Evolutionary conservation across 2,888 invertebrate genomes (phyloP).

Genomic region (Ethmia dodecea): DNA sequence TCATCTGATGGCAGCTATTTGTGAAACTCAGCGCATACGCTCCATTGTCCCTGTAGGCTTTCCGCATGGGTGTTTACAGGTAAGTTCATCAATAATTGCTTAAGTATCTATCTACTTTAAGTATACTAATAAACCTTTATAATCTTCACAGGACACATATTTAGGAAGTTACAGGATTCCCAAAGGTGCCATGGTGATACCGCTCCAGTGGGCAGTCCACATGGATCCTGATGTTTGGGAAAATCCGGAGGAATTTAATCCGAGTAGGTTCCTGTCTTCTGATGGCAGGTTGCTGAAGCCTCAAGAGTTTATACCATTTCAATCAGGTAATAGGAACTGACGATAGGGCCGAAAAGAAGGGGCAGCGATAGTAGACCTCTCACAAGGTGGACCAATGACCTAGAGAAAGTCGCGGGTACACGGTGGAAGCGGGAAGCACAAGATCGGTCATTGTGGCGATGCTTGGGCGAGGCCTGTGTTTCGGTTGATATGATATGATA

Average conservation of each 20-base stretch:
- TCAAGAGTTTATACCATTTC: slow-evolving; percentile 88
- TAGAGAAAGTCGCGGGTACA: too few species aligned
- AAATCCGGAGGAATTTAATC: slow-evolving; percentile 82
- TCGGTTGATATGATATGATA: too few species aligned
- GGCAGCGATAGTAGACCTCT: too few species aligned
- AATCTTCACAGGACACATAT: slow-evolving; percentile 63
- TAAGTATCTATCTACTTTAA: neutral
- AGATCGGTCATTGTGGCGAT: too few species aligned
- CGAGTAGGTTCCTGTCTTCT: slow-evolving; percentile 81
- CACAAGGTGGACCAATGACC: too few species aligned
- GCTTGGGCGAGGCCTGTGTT: too few species aligned
- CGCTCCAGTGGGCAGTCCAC: slow-evolving; percentile 89
- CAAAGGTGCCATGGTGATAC: slow-evolving; percentile 85
- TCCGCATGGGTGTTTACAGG: slow-evolving; percentile 84
- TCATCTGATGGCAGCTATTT: slow-evolving; percentile 84
- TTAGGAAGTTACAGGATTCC: slow-evolving; percentile 82
- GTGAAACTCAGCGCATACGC: slow-evolving; percentile 87
- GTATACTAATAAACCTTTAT: neutral
- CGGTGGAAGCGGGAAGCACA: too few species aligned
- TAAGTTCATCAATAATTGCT: slow-evolving; percentile 19
- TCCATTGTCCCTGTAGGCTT: slow-evolving; percentile 90
- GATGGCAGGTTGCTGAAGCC: slow-evolving; percentile 80
- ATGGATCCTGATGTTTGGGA: slow-evolving; percentile 83
- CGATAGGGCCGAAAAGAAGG: too few species aligned
- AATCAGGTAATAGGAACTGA: slow-evolving; percentile 88